A percentile compares a stretch with the other conserved stretches of the same genome.
Evolutionary conservation across 2,888 invertebrate species (phyloP).

Genomic region (Chromoteleia sp.): DNA sequence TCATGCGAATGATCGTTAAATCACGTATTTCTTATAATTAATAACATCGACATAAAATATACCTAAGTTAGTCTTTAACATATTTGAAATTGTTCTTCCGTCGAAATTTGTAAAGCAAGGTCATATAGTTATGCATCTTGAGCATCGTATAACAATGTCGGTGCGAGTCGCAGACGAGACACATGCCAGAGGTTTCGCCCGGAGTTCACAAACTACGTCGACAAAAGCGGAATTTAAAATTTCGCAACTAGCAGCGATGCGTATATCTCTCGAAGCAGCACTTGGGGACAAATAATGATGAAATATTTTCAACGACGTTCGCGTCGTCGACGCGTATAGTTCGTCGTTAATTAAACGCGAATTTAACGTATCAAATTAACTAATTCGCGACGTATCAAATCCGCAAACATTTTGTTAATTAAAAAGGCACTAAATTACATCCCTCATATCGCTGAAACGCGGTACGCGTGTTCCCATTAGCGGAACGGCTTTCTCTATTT

Average conservation of each 20-base stretch:
- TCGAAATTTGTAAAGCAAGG: conserved; percentile 24
- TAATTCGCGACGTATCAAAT: conserved; percentile 7
- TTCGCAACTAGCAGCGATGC: conserved; percentile 24
- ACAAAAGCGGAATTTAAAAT: conserved; percentile 66
- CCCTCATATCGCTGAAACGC: background rate
- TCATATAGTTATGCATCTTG: conserved; percentile 41
- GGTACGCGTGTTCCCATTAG: background rate
- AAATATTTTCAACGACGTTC: conserved; percentile 27
- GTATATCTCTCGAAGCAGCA: conserved; percentile 14
- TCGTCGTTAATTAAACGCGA: conserved; percentile 28
- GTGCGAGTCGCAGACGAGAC: conserved; percentile 49
- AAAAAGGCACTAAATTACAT: conserved; percentile 19
- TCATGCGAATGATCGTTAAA: too few species aligned
- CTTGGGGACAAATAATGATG: conserved; percentile 49
- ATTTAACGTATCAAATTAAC: conserved; percentile 30
- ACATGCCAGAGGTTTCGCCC: conserved; percentile 62
- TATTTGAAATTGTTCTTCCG: conserved; percentile 13
- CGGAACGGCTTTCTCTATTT: conserved; percentile 27
- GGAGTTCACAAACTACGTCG: conserved; percentile 62
- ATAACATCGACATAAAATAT: too few species aligned
- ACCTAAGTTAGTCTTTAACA: background rate
- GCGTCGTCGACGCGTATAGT: background rate
- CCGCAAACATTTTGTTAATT: conserved; percentile 20
- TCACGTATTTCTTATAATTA: too few species aligned
- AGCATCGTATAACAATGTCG: conserved; percentile 48